Base-by-base conservation (phyloP, 2,888 invertebrate species). In the Gymnocheta viridis region DNA sequence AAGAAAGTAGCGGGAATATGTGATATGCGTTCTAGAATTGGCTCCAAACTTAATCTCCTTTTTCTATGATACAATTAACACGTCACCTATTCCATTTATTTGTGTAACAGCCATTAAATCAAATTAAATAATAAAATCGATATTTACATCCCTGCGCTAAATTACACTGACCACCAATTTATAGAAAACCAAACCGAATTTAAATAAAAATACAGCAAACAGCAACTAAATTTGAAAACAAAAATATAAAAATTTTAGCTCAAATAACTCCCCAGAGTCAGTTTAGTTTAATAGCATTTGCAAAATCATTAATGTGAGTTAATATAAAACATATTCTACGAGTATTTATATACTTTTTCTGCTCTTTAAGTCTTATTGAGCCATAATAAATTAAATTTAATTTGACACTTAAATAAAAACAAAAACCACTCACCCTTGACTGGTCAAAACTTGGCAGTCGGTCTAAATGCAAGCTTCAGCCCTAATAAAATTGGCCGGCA, bases 371-470 rank as follows among this genome's bases (percentile, higher is more conserved):
- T 81, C 60, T 62, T 81, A 77, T 84, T 80, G 67, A 77, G 77
- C 76, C 72, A 67, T 70, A 77, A 81, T 77, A 84, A 84, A 84
- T 77, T 62, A 19, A 77, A 73, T 81, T 84, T 84, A 73, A 81
- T 81, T 84, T 84, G 77, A 81, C 81, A 80, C 81, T 77, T 73
- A 77, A 77, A 81, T 66, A 67, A 47, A 77, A 81, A 81, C 72
- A 67, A 47, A 77, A 81, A 81, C 72, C 66, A 76, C 74, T 76
- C 60, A 80, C 81, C 81, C 81, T 74, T 81, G 67, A 62, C 72
- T 64, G 58, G 22, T 60, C 10, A 22, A 32, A 19, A 51, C 17
- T 51, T 38, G 77, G 22, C 60, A 17, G 35, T 47, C 60, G 14
- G 35, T 47, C 69, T 22, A 60, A 29, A 67, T 41, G 41, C 32